Evolutionary conservation across 2,888 invertebrate species (phyloP).

Genomic region (Drosophila differens): DNA sequence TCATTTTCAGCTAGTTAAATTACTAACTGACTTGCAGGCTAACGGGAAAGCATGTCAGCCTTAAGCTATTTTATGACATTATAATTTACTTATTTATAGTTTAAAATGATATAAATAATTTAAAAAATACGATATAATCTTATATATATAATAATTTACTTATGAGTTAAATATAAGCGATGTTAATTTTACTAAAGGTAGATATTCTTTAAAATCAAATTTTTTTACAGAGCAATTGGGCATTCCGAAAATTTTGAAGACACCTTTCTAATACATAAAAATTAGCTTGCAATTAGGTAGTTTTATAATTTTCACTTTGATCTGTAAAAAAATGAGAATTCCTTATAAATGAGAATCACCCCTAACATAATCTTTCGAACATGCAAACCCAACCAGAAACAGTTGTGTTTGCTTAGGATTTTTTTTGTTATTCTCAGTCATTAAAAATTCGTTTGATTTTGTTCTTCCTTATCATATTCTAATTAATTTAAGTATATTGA

Average conservation of each 20-base stretch:
- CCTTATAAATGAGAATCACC: no score
- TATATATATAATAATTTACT: not conserved
- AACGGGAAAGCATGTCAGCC: constrained; percentile 18
- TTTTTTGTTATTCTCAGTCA: not conserved
- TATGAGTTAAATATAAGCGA: no score
- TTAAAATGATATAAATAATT: not conserved
- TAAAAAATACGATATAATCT: not conserved
- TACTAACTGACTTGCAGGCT: constrained; percentile 1
- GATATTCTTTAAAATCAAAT: no score
- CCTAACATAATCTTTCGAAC: not conserved
- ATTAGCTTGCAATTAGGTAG: no score
- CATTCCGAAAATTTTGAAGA: no score
- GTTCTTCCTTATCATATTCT: no score
- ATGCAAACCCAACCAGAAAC: not conserved
- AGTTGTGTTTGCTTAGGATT: not conserved
- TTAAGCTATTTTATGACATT: not conserved
- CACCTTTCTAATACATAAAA: no score
- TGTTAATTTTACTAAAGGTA: no score
- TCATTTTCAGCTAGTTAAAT: not conserved
- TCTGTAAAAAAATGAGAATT: no score
- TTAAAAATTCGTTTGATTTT: no score
- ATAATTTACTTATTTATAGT: not conserved
- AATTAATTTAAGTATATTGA: not conserved
- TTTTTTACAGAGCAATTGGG: no score
- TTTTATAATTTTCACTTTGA: no score